Evolutionary conservation across 2,888 invertebrate species (phyloP).

Genomic region (Ptilodon capucinus): DNA sequence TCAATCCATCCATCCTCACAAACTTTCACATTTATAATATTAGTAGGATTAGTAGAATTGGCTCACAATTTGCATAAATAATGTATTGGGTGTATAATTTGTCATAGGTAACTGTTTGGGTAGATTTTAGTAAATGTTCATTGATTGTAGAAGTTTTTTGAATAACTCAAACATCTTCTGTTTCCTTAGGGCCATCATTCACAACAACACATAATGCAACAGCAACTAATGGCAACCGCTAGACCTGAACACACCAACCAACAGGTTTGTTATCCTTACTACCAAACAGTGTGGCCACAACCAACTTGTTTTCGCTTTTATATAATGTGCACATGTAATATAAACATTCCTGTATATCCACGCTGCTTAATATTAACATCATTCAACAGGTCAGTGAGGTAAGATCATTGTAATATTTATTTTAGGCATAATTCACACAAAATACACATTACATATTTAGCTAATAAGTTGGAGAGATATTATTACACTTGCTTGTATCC

Average conservation of each 20-base stretch:
- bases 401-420: slow-evolving; percentile 36
- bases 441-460: background rate
- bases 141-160: background rate
- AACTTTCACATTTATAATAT: too few species aligned
- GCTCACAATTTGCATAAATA: too few species aligned
- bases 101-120: background rate
- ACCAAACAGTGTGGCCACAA: background rate
- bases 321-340: slow-evolving; percentile 46
- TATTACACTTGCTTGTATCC: too few species aligned
- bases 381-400: slow-evolving; percentile 72
- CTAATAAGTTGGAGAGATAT: background rate
- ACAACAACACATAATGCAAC: slow-evolving; percentile 80
- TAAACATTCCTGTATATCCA: slow-evolving; percentile 53
- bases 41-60: too few species aligned
- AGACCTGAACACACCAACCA: slow-evolving; percentile 72
- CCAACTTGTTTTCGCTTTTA: slow-evolving; percentile 21
- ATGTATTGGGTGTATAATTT: too few species aligned
- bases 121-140: background rate
- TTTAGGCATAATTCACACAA: background rate
- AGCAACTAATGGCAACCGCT: slow-evolving; percentile 69
- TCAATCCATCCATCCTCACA: too few species aligned
- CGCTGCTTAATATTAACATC: slow-evolving; percentile 61
- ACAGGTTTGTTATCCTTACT: slow-evolving; percentile 53
- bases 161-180: slow-evolving; percentile 1
- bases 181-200: slow-evolving; percentile 70